Evolutionary conservation across 2,797 vertebrate genomes (phyloP), one percentile per base, ranked within the genome.

Genomic region (Chelonia mydas): DNA sequence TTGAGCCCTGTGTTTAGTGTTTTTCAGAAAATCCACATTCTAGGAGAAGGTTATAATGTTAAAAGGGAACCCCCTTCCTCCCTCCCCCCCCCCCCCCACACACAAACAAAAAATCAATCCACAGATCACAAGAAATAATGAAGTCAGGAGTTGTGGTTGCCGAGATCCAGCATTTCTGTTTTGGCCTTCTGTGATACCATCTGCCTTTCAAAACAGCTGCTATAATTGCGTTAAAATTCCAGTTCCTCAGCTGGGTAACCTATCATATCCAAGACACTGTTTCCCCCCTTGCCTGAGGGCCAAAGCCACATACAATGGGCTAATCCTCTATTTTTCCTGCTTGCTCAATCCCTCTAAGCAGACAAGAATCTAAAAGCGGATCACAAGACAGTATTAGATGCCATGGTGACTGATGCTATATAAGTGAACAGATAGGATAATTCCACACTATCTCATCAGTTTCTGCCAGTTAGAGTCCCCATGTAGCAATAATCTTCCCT

Each of bases 151-250:
- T 5, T 31, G 25, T 15, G 45, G 74, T 49, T 77, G 74, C 45
- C 45, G 10, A 31, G 74, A 47, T 10, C 45, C 45, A 77, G 45
- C 25, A 8, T 77, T 77, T 25, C 45, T 77, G 31, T 68, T 87
- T 25, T 95, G 84, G 74, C 68, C 19, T 72, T 19, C 37, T 72
- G 37, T 41, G 37, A 72, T 68, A n/a, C 65, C 90, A 49, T 94
- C 28, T 91, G 16, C 76, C 87, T 87, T 89, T 59, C 53, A 95
- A 92, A 45, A 41, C 68, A 83, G 7, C 16, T 90, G 65, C 53
- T 87, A 77, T 57, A 78, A 86, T 12, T 83, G 91, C 80, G 77
- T 47, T 53, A 65, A 88, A 92, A 89, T 93, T 92, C 47, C 37
- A 87, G 12, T 76, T 90, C 88, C 76, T 68, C 17, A 85, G 65